Evolutionary conservation across 2,888 invertebrate species (phyloP), one percentile per base, ranked within the genome.

Genomic region (Agriopis aurantiaria): DNA sequence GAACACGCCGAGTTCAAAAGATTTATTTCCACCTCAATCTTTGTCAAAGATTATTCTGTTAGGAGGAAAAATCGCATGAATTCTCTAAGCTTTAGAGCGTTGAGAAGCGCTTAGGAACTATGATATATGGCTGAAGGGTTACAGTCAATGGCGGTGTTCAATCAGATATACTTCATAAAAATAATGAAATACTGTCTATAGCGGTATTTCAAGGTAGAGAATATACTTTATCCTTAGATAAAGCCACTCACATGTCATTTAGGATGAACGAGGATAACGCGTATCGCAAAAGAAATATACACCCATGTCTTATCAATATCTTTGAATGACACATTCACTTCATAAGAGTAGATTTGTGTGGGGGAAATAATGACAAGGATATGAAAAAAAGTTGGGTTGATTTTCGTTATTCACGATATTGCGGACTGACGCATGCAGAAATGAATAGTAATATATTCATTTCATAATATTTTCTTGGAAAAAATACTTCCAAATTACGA

Each of bases 1-100:
- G 66, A 72, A 75, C 72, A 72, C 69, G 69, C 60, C 62, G 70
- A 74, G 71, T 65, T 73, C 59, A 68, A 76, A 66, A 73, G 78
- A 83, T 83, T 79, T 84, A 83, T 84, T 80, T 78, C 77, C 75
- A 75, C 78, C 78, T 77, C 78, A 80, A 82, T 82, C 80, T 67
- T 69, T 78, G 76, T 81, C 77, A 77, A 76, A 77, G 73, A 75
- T 72, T 73, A 66, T 72, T 73, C 69, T 69, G 65, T 70, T 74
- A 63, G 56, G 51, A 72, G 52, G 69, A 70, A 68, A 77, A 77
- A 73, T 72, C 56, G 68, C 56, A 69, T 68, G 73, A 65, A 71
- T 75, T 74, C 73, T 72, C 59, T 49, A 53, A 53, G 60, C 59
- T 68, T 73, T 75, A 65, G 55, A 72, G 65, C 56, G 66, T 58